Evolutionary conservation across 2,113 vertebrate species (phyloP).

Genomic region (Pitta sordida): DNA sequence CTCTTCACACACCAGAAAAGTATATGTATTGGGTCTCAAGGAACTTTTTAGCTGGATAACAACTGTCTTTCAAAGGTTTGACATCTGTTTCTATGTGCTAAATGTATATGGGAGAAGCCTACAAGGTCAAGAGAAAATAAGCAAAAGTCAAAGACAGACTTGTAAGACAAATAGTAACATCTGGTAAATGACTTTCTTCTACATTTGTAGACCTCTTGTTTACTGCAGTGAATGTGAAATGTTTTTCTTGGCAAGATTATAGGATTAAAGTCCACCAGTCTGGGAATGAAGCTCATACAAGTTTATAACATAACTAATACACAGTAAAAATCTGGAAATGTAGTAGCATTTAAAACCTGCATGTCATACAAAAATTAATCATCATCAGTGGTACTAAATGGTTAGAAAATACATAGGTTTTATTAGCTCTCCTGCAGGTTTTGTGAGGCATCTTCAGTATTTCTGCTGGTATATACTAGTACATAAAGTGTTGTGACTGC

Average conservation of each 20-base stretch:
- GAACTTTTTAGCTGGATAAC: not conserved
- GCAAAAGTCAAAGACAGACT: constrained; percentile 72
- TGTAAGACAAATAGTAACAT: constrained; percentile 78
- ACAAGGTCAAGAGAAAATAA: constrained; percentile 81
- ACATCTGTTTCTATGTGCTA: constrained; percentile 25
- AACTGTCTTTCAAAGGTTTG: constrained; percentile 31
- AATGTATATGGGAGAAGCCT: constrained; percentile 71
- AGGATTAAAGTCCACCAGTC: constrained; percentile 11
- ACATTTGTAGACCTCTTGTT: constrained; percentile 52
- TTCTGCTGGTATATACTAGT: not conserved
- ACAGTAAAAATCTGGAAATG: not conserved
- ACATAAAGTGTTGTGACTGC: not conserved
- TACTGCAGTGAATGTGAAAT: constrained; percentile 59
- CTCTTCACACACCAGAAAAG: not conserved
- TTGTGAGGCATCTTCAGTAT: not conserved
- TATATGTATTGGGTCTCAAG: not conserved
- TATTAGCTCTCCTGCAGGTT: not conserved
- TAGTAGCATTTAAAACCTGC: not conserved
- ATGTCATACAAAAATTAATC: not conserved
- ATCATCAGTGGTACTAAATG: not conserved
- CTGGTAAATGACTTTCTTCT: constrained; percentile 76
- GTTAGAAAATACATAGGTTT: not conserved
- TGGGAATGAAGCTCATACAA: constrained; percentile 46
- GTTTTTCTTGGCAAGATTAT: constrained; percentile 70
- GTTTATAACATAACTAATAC: constrained; percentile 19